These are phyloP conservation scores for Lamellibrachia satsuma DNA, from an alignment of 2,888 invertebrate species.

Conservation along the genomic window DNA sequence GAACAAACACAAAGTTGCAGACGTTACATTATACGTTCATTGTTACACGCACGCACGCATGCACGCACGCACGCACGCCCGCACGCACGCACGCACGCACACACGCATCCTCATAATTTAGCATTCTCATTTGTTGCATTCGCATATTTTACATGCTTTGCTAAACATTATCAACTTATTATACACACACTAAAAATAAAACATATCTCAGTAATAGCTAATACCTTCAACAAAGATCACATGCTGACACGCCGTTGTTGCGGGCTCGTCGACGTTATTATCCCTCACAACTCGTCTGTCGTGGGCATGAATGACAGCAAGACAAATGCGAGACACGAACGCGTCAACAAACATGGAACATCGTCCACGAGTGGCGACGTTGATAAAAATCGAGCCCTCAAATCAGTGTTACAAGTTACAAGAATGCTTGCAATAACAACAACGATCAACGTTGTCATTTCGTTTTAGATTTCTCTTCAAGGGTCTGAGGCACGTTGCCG, in stretches of 20 bases:
- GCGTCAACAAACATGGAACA: not conserved
- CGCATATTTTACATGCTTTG: not conserved
- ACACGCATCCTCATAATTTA: too few relatives aligned
- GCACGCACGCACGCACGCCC: too few relatives aligned
- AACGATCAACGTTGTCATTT: not conserved
- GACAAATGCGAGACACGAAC: not conserved
- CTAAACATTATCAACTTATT: not conserved
- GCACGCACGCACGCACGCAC: too few relatives aligned
- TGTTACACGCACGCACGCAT: not conserved
- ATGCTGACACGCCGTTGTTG: not conserved
- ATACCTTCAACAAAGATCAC: not conserved
- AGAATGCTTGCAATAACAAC: not conserved
- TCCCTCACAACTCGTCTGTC: too few relatives aligned
- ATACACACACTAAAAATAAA: not conserved
- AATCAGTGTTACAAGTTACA: not conserved
- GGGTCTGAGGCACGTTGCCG: too few relatives aligned
- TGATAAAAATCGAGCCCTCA: not conserved
- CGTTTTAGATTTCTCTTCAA: too few relatives aligned
- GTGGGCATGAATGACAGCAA: too few relatives aligned
- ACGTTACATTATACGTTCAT: not conserved
- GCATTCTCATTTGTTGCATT: too few relatives aligned
- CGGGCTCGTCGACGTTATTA: not conserved
- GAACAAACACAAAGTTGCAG: too few relatives aligned
- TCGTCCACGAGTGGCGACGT: not conserved
- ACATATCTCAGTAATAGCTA: not conserved